phyloP scores from a whole-genome alignment of 2,113 vertebrate species.

The Halcyon malimbica region DNA sequence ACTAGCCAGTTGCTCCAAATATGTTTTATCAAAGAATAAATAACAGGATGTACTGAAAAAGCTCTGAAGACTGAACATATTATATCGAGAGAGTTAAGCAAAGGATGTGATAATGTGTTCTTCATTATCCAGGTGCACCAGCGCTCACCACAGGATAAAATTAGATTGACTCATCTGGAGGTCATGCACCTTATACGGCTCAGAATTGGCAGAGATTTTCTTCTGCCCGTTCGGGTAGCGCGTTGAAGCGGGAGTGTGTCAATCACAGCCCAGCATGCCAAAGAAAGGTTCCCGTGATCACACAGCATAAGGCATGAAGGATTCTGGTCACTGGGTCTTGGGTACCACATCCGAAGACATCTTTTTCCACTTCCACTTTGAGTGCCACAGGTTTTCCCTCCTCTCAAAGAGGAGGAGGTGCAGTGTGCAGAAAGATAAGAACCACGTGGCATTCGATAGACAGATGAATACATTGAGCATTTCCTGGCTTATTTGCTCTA shows the following conservation, averaged over 20 bases:
- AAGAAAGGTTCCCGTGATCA: background rate
- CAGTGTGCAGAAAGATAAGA: rapidly evolving
- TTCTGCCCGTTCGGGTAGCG: background rate
- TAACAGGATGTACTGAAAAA: background rate
- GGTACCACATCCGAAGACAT: background rate
- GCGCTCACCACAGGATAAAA: slow-evolving; percentile 28
- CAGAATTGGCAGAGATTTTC: background rate
- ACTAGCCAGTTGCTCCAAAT: slow-evolving; percentile 33
- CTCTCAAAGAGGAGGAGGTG: background rate
- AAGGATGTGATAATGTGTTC: slow-evolving; percentile 23
- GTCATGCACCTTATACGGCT: background rate
- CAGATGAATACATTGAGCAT: background rate
- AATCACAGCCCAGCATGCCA: background rate
- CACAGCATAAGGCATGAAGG: rapidly evolving
- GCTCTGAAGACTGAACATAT: slow-evolving; percentile 7
- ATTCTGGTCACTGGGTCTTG: background rate
- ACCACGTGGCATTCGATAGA: background rate
- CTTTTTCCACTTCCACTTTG: background rate
- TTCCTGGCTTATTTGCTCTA: background rate
- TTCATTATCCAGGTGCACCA: slow-evolving; percentile 22
- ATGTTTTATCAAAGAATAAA: slow-evolving; percentile 30
- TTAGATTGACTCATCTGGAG: slow-evolving; percentile 33
- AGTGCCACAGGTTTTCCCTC: background rate
- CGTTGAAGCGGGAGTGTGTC: background rate
- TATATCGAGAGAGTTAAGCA: background rate